A percentile compares a stretch with the other conserved stretches of the same genome.
phyloP scores from a whole-genome alignment of 2,888 invertebrate genomes.

The Coelopa pilipes region DNA sequence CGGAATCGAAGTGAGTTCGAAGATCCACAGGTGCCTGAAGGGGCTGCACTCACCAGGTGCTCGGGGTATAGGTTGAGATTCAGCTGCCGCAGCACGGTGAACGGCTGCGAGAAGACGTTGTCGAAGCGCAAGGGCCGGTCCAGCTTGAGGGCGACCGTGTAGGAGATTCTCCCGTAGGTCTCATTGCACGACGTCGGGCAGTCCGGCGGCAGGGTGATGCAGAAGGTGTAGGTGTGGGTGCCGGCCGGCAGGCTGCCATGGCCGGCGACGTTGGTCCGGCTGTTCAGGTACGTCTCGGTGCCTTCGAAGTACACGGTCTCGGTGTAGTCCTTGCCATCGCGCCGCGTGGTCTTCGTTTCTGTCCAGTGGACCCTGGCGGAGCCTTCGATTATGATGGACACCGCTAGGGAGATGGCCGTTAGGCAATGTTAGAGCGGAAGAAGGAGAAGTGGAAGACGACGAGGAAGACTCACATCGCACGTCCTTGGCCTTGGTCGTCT shows the following conservation, averaged over 20 bases:
- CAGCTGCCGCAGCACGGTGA: conserved; percentile 79
- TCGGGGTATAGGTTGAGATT: conserved; percentile 80
- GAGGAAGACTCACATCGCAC: conserved; percentile 39
- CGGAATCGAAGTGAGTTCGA: too few relatives aligned
- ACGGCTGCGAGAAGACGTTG: conserved; percentile 60
- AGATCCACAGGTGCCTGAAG: conserved; percentile 50
- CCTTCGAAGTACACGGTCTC: conserved; percentile 37
- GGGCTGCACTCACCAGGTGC: conserved; percentile 73
- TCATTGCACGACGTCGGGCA: conserved; percentile 71
- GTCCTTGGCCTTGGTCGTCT: conserved; percentile 44
- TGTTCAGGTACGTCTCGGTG: conserved; percentile 46
- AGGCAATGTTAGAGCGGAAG: background rate
- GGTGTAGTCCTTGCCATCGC: background rate
- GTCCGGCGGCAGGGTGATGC: conserved; percentile 47
- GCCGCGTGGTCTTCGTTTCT: conserved; percentile 33
- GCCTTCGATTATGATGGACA: conserved; percentile 47
- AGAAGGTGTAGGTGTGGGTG: conserved; percentile 49
- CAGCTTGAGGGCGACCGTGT: conserved; percentile 78
- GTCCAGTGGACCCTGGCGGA: conserved; percentile 50
- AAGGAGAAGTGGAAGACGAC: too few relatives aligned
- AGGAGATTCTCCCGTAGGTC: conserved; percentile 77
- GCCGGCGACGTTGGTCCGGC: conserved; percentile 39
- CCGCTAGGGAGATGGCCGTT: background rate
- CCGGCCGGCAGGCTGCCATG: conserved; percentile 44
- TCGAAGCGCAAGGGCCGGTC: conserved; percentile 83